A percentile compares a stretch with the other conserved stretches of the same genome.
phyloP scores from a whole-genome alignment of 2,888 invertebrate genomes.

The Parapristionchus giblindavisi region DNA sequence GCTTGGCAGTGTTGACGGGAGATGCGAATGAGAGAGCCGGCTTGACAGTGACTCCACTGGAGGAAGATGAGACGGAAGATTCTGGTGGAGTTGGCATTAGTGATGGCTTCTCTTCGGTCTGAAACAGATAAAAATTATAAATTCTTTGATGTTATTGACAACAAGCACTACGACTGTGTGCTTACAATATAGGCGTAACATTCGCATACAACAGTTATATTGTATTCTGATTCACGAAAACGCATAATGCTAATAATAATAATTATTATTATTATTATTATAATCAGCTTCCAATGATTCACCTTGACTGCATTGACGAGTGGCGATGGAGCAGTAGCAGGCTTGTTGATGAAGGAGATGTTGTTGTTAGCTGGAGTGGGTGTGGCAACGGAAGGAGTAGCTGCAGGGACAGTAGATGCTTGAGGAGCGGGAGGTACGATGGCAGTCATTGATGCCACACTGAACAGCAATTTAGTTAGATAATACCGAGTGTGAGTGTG shows the following conservation, averaged over 20 bases:
- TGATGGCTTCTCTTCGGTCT: neutral
- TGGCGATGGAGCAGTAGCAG: neutral
- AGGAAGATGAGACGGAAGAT: neutral
- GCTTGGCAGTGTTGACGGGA: neutral
- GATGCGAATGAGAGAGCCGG: conserved; percentile 12
- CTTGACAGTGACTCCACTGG: neutral
- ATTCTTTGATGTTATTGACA: too few species aligned
- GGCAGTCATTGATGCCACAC: conserved; percentile 6
- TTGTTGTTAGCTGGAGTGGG: neutral
- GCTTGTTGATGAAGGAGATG: neutral
- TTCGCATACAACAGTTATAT: too few species aligned
- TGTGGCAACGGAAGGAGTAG: neutral
- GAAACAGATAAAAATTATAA: too few species aligned
- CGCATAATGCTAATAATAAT: too few species aligned
- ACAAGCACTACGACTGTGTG: too few species aligned
- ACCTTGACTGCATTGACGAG: neutral
- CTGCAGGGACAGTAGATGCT: neutral
- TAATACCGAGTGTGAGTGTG: too few species aligned
- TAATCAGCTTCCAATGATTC: too few species aligned
- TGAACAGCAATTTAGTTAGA: too few species aligned
- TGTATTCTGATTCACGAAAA: too few species aligned
- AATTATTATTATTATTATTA: too few species aligned
- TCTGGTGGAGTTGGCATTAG: neutral
- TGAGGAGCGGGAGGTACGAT: conserved; percentile 18
- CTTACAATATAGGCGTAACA: too few species aligned